phyloP scores from a whole-genome alignment of 2,797 vertebrate genomes.

The Galaxias olidus region DNA sequence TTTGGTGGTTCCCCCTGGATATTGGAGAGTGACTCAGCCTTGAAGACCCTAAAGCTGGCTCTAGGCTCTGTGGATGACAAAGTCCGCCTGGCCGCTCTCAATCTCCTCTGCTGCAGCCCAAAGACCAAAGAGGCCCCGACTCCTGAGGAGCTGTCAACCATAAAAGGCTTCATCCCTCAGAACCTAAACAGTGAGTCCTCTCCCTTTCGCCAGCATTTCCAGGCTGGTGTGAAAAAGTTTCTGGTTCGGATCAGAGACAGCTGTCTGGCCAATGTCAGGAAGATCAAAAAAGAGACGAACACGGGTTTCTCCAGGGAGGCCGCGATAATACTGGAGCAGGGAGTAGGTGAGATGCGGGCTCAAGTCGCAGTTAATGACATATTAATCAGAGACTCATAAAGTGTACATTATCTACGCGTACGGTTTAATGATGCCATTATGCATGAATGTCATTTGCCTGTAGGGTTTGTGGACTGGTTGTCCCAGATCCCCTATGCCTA shows the following conservation, averaged over 20 bases:
- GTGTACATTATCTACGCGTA: background rate
- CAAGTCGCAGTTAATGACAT: background rate
- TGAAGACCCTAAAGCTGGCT: constrained; percentile 72
- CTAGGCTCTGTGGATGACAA: constrained; percentile 77
- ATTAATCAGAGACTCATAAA: no score
- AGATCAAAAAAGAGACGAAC: constrained; percentile 37
- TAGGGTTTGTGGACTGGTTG: constrained; percentile 87
- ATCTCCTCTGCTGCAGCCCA: constrained; percentile 81
- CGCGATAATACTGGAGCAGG: constrained; percentile 57
- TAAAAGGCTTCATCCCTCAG: constrained; percentile 80
- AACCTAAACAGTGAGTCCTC: constrained; percentile 87
- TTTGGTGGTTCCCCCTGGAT: constrained; percentile 62
- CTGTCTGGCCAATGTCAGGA: constrained; percentile 76
- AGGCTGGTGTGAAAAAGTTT: constrained; percentile 76
- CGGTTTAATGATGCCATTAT: background rate
- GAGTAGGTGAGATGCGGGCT: constrained; percentile 87
- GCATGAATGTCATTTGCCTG: fast-evolving
- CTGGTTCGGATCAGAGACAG: constrained; percentile 84
- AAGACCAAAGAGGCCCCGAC: constrained; percentile 77
- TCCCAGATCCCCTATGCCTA: constrained; percentile 72
- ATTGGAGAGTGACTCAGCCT: constrained; percentile 36
- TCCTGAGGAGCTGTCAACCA: constrained; percentile 62
- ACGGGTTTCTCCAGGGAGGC: background rate
- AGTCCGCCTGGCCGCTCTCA: constrained; percentile 79
- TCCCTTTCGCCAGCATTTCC: constrained; percentile 87